Base-by-base conservation (phyloP, 2,888 invertebrate species). In the Hipparchia semele region DNA sequence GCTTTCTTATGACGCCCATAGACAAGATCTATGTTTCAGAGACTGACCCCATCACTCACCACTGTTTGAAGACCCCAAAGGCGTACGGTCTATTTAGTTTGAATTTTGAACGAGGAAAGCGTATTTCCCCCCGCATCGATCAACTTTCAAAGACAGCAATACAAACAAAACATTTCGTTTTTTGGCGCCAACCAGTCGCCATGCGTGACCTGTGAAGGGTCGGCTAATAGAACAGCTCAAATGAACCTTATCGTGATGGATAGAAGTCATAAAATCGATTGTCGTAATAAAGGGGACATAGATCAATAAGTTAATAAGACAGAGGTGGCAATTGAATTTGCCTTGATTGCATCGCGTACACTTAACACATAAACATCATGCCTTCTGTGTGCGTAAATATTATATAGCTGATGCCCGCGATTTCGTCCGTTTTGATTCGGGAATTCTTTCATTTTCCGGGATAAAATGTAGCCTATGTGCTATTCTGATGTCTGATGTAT, bases 111-210 rank as follows among this genome's bases (percentile, higher is more conserved):
- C 51, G 6, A 65, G 23, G 53, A 51, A 65, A 65, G 33, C 33
- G 53, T 53, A 51, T 39, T 65, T 68, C 59, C 68, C 58, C 68
- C 23, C 23, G 12, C 68, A 68, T 68, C 68, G 68, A 68, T 68
- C 72, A 73, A 76, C 75, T 74, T 69, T 77, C 75, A 73, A 75
- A 76, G 73, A 68, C 74, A 72, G 58, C 65, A 76, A 70, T 70
- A 76, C 74, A 78, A 76, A 78, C 73, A 75, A 75, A 75, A 78
- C 76, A 73, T 77, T 77, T 74, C 75, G 65, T 71, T 71, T 72
- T 72, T 78, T 71, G 81, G 82, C 82, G 81, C 82, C 82, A 68
- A 73, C 72, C 73, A 65, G 82, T 77, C 82, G 82, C 77, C 79
- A 78, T 78, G 80, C 76, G 77, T 78, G 77, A 68, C 71, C 72